Base-by-base conservation (phyloP, 2,113 vertebrate genomes). In the Pycnonotus jocosus region DNA sequence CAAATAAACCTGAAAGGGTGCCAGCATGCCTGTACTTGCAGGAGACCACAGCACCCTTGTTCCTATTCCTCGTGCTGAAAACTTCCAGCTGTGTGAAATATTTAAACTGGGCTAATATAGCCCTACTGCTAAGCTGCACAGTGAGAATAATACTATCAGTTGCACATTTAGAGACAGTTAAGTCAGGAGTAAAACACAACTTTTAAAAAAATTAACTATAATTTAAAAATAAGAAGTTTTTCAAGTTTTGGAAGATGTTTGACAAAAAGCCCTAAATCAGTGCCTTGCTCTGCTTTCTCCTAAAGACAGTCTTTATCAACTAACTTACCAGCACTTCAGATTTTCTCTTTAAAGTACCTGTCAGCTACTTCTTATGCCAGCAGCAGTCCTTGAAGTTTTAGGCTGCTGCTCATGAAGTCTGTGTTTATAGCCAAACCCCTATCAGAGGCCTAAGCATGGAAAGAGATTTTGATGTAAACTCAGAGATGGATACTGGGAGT, bases 51-150 rank as follows among this genome's bases (percentile, higher is more conserved):
- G 19, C 21, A 37, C 33, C 44, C 60, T 92, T 65, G 37, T 35
- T 92, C 44, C 33, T 56, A 7, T 88, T 68, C 27, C 38, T 72
- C 17, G 19, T 83, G 91, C 80, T 92, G 92, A 95, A 80, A 88
- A 12, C 80, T 92, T 93, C 77, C 92, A 94, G 68, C 88, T 95
- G 86, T 37, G 91, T 86, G 51, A 60, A 88, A 58, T 86, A 74
- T 71, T 90, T 92, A 37, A 81, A 18, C 16, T 53, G 60, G n/a
- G 37, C 64, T 73, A 68, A 51, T 58, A 44, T 0, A 3, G 74
- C 19, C 42, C 72, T 64, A 50, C 48, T 40, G 12, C 35, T 44
- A 71, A 62, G 57, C 44, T 25, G 11, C 30, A n/a, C 50, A 51
- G 21, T 30, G 42, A 81, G 45, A 37, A 5, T 54, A 44, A n/a